Evolutionary conservation across 2,113 vertebrate species (phyloP).

Genomic region (Xyrauchen texanus): DNA sequence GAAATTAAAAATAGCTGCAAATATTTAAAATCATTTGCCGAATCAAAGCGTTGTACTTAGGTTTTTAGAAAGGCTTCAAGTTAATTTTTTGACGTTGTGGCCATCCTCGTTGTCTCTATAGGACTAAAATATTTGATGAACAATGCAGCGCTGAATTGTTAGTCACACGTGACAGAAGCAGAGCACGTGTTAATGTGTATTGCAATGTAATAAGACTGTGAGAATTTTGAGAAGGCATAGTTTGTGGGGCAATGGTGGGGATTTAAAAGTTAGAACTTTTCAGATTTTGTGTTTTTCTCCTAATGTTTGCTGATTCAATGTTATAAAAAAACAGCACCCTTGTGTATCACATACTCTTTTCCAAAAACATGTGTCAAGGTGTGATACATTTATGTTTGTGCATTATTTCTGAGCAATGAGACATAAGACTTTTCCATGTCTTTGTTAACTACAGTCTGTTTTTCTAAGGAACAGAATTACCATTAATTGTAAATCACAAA

Average conservation of each 20-base stretch:
- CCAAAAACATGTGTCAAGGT: too few species aligned
- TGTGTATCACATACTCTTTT: too few species aligned
- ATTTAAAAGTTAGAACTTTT: background rate
- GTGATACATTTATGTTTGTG: background rate
- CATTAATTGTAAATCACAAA: background rate
- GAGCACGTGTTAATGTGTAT: conserved; percentile 17
- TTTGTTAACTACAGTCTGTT: background rate
- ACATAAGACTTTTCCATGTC: background rate
- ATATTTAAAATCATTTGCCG: background rate
- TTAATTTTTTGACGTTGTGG: background rate
- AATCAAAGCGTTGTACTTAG: background rate
- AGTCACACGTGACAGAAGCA: conserved; percentile 31
- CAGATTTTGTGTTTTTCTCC: too few species aligned
- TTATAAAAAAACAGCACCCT: too few species aligned
- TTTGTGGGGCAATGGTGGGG: background rate
- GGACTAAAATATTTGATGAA: background rate
- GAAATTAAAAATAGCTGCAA: background rate
- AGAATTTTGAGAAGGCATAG: background rate
- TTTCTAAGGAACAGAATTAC: background rate
- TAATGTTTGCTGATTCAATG: too few species aligned
- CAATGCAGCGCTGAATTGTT: background rate
- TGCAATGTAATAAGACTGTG: background rate
- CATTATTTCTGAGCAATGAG: background rate
- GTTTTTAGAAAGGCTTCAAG: too few species aligned
- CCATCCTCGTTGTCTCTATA: background rate